Base-by-base conservation (phyloP, 2,113 vertebrate genomes). In the Lamprologus sp. region DNA sequence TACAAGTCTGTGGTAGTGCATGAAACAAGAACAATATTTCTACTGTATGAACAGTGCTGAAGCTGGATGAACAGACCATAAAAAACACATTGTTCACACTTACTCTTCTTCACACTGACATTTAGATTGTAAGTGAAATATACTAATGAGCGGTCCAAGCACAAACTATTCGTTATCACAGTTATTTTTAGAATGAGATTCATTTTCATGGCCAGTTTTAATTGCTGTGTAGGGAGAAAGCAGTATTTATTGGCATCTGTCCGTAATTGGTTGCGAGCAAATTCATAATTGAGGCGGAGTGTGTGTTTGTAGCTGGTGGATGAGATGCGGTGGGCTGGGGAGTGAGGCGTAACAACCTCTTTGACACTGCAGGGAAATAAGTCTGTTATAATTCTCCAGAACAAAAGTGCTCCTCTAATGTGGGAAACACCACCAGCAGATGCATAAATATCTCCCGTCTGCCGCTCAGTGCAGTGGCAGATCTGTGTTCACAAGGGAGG, bases 341-440 rank as follows among this genome's bases (percentile, higher is more conserved):
- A 54, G 58, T 19, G 81, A 91, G 55, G 84, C 79, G 83, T 92
- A 80, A 85, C 47, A 19, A 85, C 49, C 37, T 89, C 51, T 77
- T 83, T 68, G 81, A 89, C 84, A 89, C 93, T 81, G 33, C 70
- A 31, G 92, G 91, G 94, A 94, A 96, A 94, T 94, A 90, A 93
- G 35, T 40, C 9, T 85, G 87, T 87, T 51, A 54, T 31, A 88
- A 45, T 51, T 68, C 70, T 81, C 73, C 31, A 80, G 83, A 49
- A 26, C 42, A 86, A 79, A 83, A 84, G 15, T 79, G 31, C 80
- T 65, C 51, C 7, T 65, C 70, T 40, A 55, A 42, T 33, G 17
- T 28, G 31, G 15, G 42, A 83, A 85, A 88, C n/a, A 10, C 33
- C 40, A 2, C 75, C 12, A 56, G 35, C 53, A 47, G 65, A 73